Conservation (phyloP, 2,113 vertebrate species). For the Meles meles region DNA sequence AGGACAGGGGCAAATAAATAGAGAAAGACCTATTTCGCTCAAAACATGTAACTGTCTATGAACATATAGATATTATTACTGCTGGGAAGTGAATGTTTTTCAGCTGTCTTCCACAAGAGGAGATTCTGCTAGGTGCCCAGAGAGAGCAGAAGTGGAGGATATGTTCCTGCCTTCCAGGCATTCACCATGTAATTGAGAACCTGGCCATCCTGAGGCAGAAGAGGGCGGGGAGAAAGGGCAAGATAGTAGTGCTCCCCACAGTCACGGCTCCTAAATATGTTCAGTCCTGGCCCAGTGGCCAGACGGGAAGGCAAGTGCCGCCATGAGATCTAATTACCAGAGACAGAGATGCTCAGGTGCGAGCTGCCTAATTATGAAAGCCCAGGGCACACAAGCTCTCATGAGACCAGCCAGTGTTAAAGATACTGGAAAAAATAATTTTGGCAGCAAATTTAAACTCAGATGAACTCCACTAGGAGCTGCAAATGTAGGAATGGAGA, state of each 20-base stretch:
- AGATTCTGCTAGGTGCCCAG: not conserved
- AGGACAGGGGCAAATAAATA: not conserved
- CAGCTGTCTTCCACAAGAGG: not conserved
- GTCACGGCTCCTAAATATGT: not conserved
- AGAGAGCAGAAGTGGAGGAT: not conserved
- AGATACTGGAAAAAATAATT: conserved; percentile 43
- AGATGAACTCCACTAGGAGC: not conserved
- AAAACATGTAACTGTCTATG: not conserved
- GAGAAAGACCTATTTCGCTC: not conserved
- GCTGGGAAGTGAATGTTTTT: not conserved
- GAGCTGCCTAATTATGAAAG: conserved; percentile 42
- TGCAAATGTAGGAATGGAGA: not conserved
- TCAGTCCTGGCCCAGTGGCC: not conserved
- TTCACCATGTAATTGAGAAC: not conserved
- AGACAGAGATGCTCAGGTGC: conserved; percentile 41
- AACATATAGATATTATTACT: not conserved
- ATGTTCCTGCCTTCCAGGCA: not conserved
- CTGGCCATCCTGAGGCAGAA: too few species aligned
- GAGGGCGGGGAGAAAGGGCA: not conserved
- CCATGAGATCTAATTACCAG: conserved; percentile 29
- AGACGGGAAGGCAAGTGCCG: not conserved
- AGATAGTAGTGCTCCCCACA: not conserved
- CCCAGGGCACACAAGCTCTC: not conserved
- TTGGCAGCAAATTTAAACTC: conserved; percentile 47
- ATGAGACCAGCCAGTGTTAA: not conserved